A percentile compares a stretch with the other conserved stretches of the same genome.
Evolutionary conservation across 2,797 vertebrate species (phyloP).

Genomic region (Thaleichthys pacificus): DNA sequence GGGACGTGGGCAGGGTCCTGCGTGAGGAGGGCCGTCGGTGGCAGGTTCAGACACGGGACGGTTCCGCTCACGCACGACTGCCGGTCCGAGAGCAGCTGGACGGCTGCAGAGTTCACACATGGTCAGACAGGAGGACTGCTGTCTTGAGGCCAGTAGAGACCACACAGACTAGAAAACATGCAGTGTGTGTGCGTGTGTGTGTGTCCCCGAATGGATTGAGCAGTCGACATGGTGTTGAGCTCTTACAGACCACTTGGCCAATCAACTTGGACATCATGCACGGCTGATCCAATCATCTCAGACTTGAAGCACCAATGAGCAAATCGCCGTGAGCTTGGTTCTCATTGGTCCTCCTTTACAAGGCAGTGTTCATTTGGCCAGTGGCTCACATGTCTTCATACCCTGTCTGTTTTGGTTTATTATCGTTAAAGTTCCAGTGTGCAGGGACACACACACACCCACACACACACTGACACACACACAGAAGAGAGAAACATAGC

Average conservation of each 20-base stretch:
- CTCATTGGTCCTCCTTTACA: constrained; percentile 8
- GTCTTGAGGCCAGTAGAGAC: not conserved
- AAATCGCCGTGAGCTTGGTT: constrained; percentile 46
- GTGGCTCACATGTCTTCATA: not conserved
- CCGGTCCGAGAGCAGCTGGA: not conserved
- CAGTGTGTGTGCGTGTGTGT: not conserved
- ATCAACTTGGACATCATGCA: constrained; percentile 61
- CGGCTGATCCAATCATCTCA: constrained; percentile 62
- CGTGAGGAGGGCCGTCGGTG: constrained; percentile 50
- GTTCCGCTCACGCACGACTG: not conserved
- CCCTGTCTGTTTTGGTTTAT: constrained; percentile 18
- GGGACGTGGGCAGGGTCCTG: constrained; percentile 55
- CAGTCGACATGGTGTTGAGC: constrained; percentile 5
- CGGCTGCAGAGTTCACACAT: not conserved
- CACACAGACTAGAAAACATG: not conserved
- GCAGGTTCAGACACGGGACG: not conserved
- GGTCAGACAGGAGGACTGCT: constrained; percentile 8
- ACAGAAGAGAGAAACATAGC: not conserved
- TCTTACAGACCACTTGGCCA: constrained; percentile 46
- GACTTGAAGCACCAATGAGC: constrained; percentile 55
- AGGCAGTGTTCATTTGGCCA: not conserved
- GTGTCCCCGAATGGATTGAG: not conserved
- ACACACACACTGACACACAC: not conserved
- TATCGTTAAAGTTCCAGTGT: not conserved
- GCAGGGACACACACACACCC: too few species aligned